A percentile compares a stretch with the other conserved stretches of the same genome.
Conservation (phyloP, 1,140 invertebrate genomes). For the Metopolophium dirhodum region DNA sequence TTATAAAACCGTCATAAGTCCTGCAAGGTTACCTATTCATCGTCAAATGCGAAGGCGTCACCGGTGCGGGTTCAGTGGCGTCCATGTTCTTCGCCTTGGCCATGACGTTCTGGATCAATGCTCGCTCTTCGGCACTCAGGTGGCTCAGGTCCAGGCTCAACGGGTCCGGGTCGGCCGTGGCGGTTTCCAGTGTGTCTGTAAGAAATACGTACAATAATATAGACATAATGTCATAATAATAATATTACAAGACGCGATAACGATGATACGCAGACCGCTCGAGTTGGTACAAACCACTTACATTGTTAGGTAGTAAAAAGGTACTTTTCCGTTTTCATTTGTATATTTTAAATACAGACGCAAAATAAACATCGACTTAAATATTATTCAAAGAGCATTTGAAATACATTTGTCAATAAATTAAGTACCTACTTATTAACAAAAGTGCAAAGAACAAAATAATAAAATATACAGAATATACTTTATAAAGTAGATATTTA, state of each 20-base stretch:
- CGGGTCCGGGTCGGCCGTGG: slow-evolving; percentile 36
- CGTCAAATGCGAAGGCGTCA: not conserved
- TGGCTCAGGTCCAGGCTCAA: slow-evolving; percentile 68
- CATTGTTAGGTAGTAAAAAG: not conserved
- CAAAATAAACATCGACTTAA: not conserved
- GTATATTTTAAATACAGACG: not conserved
- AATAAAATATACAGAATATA: not conserved
- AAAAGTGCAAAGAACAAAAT: not conserved
- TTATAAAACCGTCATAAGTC: too few species aligned
- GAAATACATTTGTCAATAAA: not conserved
- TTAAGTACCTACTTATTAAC: not conserved
- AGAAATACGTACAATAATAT: not conserved
- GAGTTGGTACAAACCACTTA: not conserved
- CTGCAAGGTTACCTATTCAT: slow-evolving; percentile 8
- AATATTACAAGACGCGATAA: not conserved
- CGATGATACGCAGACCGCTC: not conserved
- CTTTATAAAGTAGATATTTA: not conserved
- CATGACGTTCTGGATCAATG: slow-evolving; percentile 71
- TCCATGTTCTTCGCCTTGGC: slow-evolving; percentile 68
- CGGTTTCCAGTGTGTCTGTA: not conserved
- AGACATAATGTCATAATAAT: not conserved
- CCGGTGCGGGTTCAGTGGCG: slow-evolving; percentile 60
- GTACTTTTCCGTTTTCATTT: not conserved
- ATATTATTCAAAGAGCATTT: not conserved
- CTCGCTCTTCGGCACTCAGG: slow-evolving; percentile 69